phyloP scores from a whole-genome alignment of 1,140 invertebrate species.

The Meloidogyne hapla region DNA sequence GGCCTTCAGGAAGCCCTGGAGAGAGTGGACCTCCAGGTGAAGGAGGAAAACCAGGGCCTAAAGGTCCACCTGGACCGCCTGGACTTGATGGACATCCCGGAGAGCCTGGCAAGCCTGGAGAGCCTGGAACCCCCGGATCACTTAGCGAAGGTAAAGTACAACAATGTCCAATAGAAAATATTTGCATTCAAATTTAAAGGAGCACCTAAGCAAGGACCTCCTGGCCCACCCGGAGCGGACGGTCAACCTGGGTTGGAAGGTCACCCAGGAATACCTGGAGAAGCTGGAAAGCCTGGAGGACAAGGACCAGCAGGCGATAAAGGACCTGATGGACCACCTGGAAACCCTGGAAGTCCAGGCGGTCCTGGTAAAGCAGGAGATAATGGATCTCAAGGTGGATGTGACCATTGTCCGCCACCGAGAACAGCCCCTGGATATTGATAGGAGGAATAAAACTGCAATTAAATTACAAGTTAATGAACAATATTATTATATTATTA shows the following conservation, averaged over 20 bases:
- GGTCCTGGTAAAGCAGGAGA: background rate
- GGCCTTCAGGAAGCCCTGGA: constrained; percentile 33
- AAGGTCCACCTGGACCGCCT: constrained; percentile 26
- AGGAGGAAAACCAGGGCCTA: constrained; percentile 25
- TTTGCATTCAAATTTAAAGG: constrained; percentile 33
- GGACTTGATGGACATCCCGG: constrained; percentile 26
- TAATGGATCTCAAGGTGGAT: background rate
- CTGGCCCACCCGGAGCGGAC: constrained; percentile 29
- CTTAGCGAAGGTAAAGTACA: background rate
- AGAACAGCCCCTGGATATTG: constrained; percentile 19
- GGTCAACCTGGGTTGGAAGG: constrained; percentile 9
- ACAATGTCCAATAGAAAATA: background rate
- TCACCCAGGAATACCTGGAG: constrained; percentile 3
- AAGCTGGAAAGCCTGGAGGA: background rate
- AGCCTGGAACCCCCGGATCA: constrained; percentile 8
- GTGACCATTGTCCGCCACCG: constrained; percentile 15
- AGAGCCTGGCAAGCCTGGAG: constrained; percentile 16
- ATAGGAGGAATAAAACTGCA: background rate
- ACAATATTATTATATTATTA: background rate
- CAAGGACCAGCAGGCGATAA: constrained; percentile 15
- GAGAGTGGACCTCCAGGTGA: constrained; percentile 41
- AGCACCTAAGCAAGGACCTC: constrained; percentile 38
- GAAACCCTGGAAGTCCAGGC: constrained; percentile 23
- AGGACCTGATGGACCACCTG: constrained; percentile 22
- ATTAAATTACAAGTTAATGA: background rate